A percentile compares a stretch with the other conserved stretches of the same genome.
phyloP scores from a whole-genome alignment of 2,113 vertebrate species.

The Bufo bufo region DNA sequence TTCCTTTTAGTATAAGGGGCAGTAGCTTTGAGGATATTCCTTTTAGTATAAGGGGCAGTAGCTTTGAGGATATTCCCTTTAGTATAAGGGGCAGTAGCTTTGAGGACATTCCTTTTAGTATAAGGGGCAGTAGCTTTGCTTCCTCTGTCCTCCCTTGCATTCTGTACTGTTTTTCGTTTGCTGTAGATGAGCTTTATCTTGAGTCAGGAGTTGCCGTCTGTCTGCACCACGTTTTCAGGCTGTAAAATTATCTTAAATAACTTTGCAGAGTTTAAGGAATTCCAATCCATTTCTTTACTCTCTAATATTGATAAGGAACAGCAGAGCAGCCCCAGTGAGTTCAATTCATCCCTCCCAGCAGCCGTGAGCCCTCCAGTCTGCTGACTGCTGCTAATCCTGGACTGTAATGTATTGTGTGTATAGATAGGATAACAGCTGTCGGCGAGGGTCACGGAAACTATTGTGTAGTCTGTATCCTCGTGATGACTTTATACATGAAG shows the following conservation, averaged over 20 bases:
- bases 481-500: no score
- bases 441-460: no score
- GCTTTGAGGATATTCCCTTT: no score
- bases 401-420: not conserved
- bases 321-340: not conserved
- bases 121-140: not conserved
- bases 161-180: slow-evolving; percentile 5
- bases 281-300: slow-evolving; percentile 10
- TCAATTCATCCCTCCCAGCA: not conserved
- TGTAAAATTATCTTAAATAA: slow-evolving; percentile 33
- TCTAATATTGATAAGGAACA: not conserved
- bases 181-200: not conserved
- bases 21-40: no score
- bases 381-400: not conserved
- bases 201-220: not conserved
- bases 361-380: not conserved
- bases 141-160: not conserved
- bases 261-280: slow-evolving; percentile 8
- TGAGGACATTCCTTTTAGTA: not conserved
- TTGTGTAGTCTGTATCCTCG: no score
- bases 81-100: no score
- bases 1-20: not conserved
- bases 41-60: no score
- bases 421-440: not conserved
- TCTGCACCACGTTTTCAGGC: not conserved